Percentiles rank a stretch among this genome's conserved stretches.
Conservation (phyloP, 2,797 vertebrate genomes). For the Botia kubotai region DNA sequence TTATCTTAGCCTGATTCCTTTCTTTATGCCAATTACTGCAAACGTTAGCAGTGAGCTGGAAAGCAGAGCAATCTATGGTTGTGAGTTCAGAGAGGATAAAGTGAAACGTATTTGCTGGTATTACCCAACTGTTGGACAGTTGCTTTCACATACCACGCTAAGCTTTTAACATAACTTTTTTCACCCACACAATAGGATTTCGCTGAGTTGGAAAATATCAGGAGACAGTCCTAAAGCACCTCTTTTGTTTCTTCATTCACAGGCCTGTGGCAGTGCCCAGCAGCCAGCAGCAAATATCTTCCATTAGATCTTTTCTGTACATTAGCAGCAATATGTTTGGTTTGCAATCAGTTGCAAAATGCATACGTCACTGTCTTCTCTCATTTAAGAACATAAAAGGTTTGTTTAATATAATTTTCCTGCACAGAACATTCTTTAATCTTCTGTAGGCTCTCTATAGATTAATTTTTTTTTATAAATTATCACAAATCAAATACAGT, state of each 20-base stretch:
- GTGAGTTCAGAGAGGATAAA: constrained; percentile 49
- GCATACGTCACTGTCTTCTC: neutral
- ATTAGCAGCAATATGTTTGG: constrained; percentile 32
- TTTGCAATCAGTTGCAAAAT: neutral
- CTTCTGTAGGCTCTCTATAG: too few species aligned
- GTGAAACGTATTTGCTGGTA: constrained; percentile 81
- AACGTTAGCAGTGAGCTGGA: neutral
- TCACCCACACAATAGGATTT: constrained; percentile 84
- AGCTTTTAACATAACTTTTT: constrained; percentile 89
- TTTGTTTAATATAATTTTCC: neutral
- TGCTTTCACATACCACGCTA: constrained; percentile 89
- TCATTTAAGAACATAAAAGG: neutral
- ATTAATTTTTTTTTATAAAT: too few species aligned
- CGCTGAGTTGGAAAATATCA: constrained; percentile 91
- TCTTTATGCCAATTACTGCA: too few species aligned
- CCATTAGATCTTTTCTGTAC: constrained; percentile 51
- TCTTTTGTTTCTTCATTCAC: constrained; percentile 83
- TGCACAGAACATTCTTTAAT: neutral
- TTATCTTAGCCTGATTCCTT: too few species aligned
- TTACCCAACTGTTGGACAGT: constrained; percentile 84
- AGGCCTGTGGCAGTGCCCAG: constrained; percentile 61
- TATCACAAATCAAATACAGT: too few species aligned
- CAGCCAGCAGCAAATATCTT: constrained; percentile 74
- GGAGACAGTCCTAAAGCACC: constrained; percentile 89
- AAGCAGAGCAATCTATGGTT: constrained; percentile 35